phyloP scores from a whole-genome alignment of 2,888 invertebrate genomes.

The Resseliella maxima region DNA sequence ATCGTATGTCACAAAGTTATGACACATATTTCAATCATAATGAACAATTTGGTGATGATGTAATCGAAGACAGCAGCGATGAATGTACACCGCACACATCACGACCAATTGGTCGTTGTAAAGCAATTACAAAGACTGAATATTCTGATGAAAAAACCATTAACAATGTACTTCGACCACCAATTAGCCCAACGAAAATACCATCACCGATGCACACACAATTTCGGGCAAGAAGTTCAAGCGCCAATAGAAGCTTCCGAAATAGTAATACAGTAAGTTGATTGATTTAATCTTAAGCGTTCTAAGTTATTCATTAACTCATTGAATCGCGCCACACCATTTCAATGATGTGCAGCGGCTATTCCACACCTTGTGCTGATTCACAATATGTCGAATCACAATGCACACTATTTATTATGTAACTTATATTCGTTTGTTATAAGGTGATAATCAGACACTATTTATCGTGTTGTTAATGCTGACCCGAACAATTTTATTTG shows the following conservation, averaged over 20 bases:
- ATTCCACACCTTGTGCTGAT: no score
- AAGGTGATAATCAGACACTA: no score
- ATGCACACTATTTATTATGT: no score
- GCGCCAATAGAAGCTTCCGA: constrained; percentile 65
- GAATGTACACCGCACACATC: background rate
- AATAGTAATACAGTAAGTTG: constrained; percentile 58
- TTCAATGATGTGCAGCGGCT: no score
- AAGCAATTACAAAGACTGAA: background rate
- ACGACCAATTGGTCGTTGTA: background rate
- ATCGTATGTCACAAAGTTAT: constrained; percentile 66
- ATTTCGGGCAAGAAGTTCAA: constrained; percentile 68
- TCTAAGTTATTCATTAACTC: no score
- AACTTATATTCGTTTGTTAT: no score
- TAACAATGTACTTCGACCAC: constrained; percentile 4
- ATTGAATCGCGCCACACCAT: no score
- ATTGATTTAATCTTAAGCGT: background rate
- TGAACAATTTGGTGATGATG: constrained; percentile 40
- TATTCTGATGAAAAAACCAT: background rate
- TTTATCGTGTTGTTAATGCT: no score
- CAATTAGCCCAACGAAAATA: constrained; percentile 75
- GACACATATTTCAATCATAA: constrained; percentile 59
- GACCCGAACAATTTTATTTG: no score
- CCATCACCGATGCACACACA: constrained; percentile 81
- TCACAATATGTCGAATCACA: no score
- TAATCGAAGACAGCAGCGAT: background rate